Evolutionary conservation across 2,888 invertebrate species (phyloP).

Genomic region (Allacma fusca): DNA sequence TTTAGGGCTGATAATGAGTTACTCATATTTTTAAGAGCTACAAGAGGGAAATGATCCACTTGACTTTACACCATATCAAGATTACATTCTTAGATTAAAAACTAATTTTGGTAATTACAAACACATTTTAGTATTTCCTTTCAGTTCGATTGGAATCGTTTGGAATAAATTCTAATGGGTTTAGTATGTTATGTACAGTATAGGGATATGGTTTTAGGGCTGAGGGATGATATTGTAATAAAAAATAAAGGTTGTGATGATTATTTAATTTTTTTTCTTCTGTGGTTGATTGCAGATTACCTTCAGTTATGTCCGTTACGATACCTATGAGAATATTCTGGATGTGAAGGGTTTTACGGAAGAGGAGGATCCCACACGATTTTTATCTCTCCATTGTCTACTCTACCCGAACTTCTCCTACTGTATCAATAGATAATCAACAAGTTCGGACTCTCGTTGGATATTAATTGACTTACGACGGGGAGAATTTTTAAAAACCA

Average conservation of each 20-base stretch:
- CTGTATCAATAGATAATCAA: conserved; percentile 66
- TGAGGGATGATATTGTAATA: neutral
- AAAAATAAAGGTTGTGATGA: neutral
- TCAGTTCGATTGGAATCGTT: neutral
- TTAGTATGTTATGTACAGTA: no score
- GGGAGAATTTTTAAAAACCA: neutral
- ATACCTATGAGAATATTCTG: conserved; percentile 57
- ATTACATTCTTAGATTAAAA: neutral
- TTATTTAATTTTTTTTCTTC: neutral
- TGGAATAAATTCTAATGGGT: neutral
- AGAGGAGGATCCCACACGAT: conserved; percentile 66
- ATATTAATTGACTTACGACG: neutral
- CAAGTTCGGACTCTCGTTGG: neutral
- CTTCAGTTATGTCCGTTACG: conserved; percentile 59
- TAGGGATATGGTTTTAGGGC: no score
- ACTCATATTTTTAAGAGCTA: no score
- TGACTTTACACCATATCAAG: conserved; percentile 3
- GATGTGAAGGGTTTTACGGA: conserved; percentile 57
- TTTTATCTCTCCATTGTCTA: conserved; percentile 88
- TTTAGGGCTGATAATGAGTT: no score
- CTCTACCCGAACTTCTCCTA: conserved; percentile 84
- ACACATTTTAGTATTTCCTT: conserved; percentile 12
- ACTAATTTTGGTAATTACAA: conserved; percentile 29
- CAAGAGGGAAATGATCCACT: neutral
- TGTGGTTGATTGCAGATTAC: conserved; percentile 54